These are phyloP conservation scores for Tympanuchus pallidicinctus DNA, from an alignment of 2,113 vertebrate species.

Conservation along the genomic window DNA sequence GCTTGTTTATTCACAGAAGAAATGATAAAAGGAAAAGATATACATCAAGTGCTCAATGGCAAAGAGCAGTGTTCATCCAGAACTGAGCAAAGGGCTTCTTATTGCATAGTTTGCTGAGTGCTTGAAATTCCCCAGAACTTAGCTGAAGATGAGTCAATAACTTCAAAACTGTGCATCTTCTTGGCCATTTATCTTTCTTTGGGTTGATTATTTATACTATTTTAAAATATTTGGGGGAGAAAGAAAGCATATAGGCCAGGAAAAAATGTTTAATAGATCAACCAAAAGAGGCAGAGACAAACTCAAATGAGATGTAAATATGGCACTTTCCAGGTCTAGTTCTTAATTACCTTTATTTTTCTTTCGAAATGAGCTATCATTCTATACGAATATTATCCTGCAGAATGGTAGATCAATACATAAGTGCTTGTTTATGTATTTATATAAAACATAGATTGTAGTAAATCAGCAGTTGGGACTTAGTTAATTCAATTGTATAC, in stretches of 20 bases:
- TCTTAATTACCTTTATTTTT: not conserved
- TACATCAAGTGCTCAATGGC: not conserved
- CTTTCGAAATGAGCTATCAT: not conserved
- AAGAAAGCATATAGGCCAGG: not conserved
- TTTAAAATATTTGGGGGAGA: not conserved
- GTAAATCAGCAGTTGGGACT: not conserved
- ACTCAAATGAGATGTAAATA: not conserved
- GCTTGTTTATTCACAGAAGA: not conserved
- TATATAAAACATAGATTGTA: not conserved
- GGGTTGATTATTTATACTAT: not conserved
- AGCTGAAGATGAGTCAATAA: not conserved
- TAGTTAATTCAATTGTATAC: not conserved
- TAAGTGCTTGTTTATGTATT: not conserved
- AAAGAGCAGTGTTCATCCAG: not conserved
- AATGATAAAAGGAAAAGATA: not conserved
- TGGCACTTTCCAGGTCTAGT: not conserved
- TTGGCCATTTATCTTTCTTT: not conserved
- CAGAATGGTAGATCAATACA: not conserved
- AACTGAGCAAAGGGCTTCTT: not conserved
- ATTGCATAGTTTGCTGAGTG: not conserved
- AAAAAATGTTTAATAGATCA: not conserved
- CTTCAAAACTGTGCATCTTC: not conserved
- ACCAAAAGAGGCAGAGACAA: not conserved
- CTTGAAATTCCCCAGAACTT: not conserved
- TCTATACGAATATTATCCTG: not conserved